Percentiles rank a stretch among this genome's conserved stretches.
phyloP scores from a whole-genome alignment of 2,113 vertebrate genomes.

The Sebastes schlegelii region DNA sequence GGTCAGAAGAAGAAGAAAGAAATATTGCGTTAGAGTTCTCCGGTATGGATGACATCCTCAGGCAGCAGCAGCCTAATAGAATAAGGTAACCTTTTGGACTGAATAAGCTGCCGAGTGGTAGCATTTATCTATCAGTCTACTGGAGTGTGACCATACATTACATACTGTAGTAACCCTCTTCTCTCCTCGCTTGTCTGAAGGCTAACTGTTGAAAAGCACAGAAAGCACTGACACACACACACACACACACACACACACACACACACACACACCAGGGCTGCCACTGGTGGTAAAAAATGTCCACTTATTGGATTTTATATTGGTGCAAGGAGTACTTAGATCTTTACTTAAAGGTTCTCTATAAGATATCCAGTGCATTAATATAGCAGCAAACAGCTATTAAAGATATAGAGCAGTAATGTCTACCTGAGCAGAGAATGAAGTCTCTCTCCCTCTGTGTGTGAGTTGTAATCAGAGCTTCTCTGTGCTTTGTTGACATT shows the following conservation, averaged over 20 bases:
- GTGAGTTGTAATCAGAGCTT: too few species aligned
- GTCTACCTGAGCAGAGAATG: too few species aligned
- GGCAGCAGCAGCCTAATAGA: conserved; percentile 28
- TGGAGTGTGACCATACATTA: conserved; percentile 32
- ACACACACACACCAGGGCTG: background rate
- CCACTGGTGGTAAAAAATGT: background rate
- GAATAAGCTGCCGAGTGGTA: conserved; percentile 27
- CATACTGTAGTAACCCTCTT: conserved; percentile 21
- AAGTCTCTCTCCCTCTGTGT: too few species aligned
- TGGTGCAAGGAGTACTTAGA: too few species aligned
- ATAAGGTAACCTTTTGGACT: conserved; percentile 33
- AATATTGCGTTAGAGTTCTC: conserved; percentile 3
- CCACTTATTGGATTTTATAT: too few species aligned
- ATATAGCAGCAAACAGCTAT: background rate
- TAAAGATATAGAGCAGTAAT: too few species aligned
- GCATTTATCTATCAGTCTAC: conserved; percentile 36
- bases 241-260: background rate
- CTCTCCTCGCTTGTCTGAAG: conserved; percentile 17
- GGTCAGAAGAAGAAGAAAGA: background rate
- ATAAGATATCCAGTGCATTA: background rate
- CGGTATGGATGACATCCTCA: background rate
- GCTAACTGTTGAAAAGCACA: conserved; percentile 19
- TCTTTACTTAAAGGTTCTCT: background rate
- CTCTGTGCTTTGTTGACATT: too few species aligned
- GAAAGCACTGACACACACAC: conserved; percentile 7